A percentile compares a stretch with the other conserved stretches of the same genome.
Evolutionary conservation across 1,140 invertebrate genomes (phyloP).

Genomic region (Phenacoccus solenopsis): DNA sequence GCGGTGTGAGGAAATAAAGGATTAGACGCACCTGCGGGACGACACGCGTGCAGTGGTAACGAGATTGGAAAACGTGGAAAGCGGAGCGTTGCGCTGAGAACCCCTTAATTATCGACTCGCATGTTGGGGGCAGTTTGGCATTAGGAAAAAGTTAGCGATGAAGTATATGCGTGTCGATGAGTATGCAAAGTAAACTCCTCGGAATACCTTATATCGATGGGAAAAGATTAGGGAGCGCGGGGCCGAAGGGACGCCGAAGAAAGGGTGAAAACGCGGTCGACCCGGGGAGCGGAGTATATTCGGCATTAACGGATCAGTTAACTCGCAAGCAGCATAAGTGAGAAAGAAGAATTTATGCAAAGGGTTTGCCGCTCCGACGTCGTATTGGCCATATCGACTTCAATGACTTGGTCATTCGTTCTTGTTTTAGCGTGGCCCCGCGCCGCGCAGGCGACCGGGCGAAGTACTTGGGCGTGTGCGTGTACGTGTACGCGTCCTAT

Average conservation of each 20-base stretch:
- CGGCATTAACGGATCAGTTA: slow-evolving; percentile 17
- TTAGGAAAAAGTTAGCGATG: slow-evolving; percentile 26
- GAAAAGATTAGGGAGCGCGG: not conserved
- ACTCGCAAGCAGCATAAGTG: slow-evolving; percentile 6
- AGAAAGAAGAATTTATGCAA: slow-evolving; percentile 19
- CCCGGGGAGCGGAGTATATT: slow-evolving; percentile 5
- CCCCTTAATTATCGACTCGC: slow-evolving; percentile 7
- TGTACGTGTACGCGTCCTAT: not conserved
- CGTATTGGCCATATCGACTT: slow-evolving; percentile 21
- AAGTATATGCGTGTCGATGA: slow-evolving; percentile 25
- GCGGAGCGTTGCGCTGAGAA: not conserved
- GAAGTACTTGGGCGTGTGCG: not conserved
- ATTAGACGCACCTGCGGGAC: too few relatives aligned
- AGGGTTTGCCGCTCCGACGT: not conserved
- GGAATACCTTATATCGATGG: slow-evolving; percentile 10
- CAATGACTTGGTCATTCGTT: slow-evolving; percentile 17
- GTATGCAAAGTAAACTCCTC: slow-evolving; percentile 18
- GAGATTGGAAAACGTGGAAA: too few relatives aligned
- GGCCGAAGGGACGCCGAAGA: too few relatives aligned
- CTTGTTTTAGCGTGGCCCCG: slow-evolving; percentile 2
- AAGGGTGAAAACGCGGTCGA: not conserved
- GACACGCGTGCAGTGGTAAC: too few relatives aligned
- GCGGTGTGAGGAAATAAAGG: too few relatives aligned
- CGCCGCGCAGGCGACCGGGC: not conserved
- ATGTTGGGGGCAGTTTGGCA: slow-evolving; percentile 21